Percentiles rank a stretch among this genome's conserved stretches.
phyloP scores from a whole-genome alignment of 2,888 invertebrate species.

The Masnerella sp. region DNA sequence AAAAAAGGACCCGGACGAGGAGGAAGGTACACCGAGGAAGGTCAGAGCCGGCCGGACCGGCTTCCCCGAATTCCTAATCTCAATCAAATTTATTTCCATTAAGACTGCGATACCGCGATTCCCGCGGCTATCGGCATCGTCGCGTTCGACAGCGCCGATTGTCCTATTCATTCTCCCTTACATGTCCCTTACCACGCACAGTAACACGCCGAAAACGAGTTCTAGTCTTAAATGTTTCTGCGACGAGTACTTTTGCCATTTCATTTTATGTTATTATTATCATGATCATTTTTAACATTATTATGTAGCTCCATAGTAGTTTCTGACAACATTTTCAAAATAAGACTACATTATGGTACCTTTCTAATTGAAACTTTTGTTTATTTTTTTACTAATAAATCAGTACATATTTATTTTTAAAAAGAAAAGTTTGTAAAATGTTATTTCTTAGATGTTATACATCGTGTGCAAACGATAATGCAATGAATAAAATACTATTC shows the following conservation, averaged over 20 bases:
- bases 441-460: too few species aligned
- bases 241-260: neutral
- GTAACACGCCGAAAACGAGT: constrained; percentile 47
- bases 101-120: constrained; percentile 61
- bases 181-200: constrained; percentile 53
- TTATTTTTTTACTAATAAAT: too few species aligned
- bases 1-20: constrained; percentile 34
- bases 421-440: too few species aligned
- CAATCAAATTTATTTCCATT: constrained; percentile 76
- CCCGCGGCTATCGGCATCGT: constrained; percentile 63
- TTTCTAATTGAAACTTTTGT: too few species aligned
- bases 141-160: constrained; percentile 59
- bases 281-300: too few species aligned
- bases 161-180: constrained; percentile 58
- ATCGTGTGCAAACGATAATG: too few species aligned
- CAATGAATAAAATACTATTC: too few species aligned
- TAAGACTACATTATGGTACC: too few species aligned
- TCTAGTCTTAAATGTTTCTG: constrained; percentile 8
- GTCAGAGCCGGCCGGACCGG: constrained; percentile 67
- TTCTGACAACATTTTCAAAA: too few species aligned
- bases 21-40: constrained; percentile 61
- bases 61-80: constrained; percentile 75
- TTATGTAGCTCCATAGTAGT: too few species aligned
- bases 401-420: too few species aligned
- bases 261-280: too few species aligned